Evolutionary conservation across 2,797 vertebrate species (phyloP), one percentile per base, ranked within the genome.

Genomic region (Cossypha caffra): DNA sequence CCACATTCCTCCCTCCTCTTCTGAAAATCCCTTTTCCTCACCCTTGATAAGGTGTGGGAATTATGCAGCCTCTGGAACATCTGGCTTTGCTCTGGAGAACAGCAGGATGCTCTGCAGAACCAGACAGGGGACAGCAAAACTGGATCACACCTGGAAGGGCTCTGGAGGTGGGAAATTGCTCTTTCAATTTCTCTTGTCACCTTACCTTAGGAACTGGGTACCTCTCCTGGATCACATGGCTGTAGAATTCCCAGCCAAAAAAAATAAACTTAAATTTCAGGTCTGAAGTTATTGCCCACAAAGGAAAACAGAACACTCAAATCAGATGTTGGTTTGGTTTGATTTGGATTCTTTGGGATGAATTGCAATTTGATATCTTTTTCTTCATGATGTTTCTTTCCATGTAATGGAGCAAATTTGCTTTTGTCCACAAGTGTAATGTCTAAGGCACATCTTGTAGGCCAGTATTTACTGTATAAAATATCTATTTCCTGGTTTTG

Each of bases 51-150:
- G 42, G 33, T 74, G 50, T 86, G 85, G 90, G 93, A 83, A 47
- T 92, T 91, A 10, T 5, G n/a, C 42, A 19, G 42, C 74, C 78
- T 80, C 81, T 93, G 79, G 64, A 94, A 91, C 78, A 88, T 40
- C 75, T 93, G 95, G 67, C 18, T 62, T 84, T 78, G 54, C 66
- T 86, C 13, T 89, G 75, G 91, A 86, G 77, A 91, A 11, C 84
- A 93, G 76, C 63, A 47, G 63, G 89, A 50, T 35, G 5, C 35
- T 89, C 38, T 85, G 85, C 81, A 85, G 10, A 63, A 86, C 75
- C 78, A 88, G 75, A 7, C 37, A 37, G 37, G 37, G 37, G 37
- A 37, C 84, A 87, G 85, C 67, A 83, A 45, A 76, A 31, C 43
- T 3, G 4, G 45, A 33, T 50, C 69, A 68, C 83, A 62, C 55